Evolutionary conservation across 2,888 invertebrate species (phyloP), one percentile per base, ranked within the genome.

Genomic region (Agrochola lota): DNA sequence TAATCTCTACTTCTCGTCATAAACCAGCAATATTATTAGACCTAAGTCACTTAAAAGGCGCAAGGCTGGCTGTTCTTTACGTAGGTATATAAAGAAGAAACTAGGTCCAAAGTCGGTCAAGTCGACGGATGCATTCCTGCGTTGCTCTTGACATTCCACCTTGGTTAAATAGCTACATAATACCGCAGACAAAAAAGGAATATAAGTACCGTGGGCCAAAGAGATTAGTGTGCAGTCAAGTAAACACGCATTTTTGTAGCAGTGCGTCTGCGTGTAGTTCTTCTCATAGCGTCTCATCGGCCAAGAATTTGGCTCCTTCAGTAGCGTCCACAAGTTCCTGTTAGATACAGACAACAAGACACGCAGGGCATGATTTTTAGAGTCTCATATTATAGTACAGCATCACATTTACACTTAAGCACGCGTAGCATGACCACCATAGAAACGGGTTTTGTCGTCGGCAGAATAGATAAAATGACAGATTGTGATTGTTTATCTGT

Each of bases 111-210:
- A 92, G 89, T 94, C 92, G 95, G 95, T 95, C 94, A 95, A 94
- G 93, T 91, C 84, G 88, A 91, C 92, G 92, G 93, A 94, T 93
- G 91, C 91, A 91, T 91, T 91, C 90, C 85, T 91, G 77, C 74
- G 80, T 80, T 92, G 93, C 89, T 92, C 94, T 95, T 95, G 94
- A 93, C 94, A 93, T 93, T 93, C 91, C 90, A 84, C 84, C 85
- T 85, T 89, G 85, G 78, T 71, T 85, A 81, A 85, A 83, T 82
- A 83, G 57, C 78, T 85, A 86, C 82, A 81, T 88, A 88, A 87
- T 83, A 82, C 76, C 46, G 26, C 35, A 11, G 35, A 78, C 83
- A 75, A 84, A 87, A 84, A 84, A 78, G 78, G 81, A 70, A 67
- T 75, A 68, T 63, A 60, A 70, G 66, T 77, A 81, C 62, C 8